A percentile compares a stretch with the other conserved stretches of the same genome.
These are phyloP conservation scores for Itoplectis maculator DNA, from an alignment of 2,888 invertebrate genomes.

Conservation along the genomic window DNA sequence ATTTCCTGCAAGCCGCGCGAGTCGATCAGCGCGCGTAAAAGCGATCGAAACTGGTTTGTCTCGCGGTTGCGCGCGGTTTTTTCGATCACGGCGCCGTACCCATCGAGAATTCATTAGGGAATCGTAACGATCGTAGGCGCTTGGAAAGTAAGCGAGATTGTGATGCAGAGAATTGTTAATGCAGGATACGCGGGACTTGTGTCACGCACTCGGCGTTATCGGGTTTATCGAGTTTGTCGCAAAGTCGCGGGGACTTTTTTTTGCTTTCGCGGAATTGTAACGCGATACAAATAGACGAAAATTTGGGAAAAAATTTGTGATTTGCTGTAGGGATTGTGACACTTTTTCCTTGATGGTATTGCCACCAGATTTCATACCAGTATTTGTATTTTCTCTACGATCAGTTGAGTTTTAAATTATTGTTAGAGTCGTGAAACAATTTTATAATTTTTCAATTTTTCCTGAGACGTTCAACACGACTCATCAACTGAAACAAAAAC, in stretches of 20 bases:
- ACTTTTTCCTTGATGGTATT: too few relatives aligned
- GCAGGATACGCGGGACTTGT: neutral
- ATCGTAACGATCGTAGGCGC: constrained; percentile 6
- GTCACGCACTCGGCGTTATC: neutral
- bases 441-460: too few relatives aligned
- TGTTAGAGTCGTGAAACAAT: too few relatives aligned
- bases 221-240: neutral
- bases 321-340: too few relatives aligned
- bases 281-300: too few relatives aligned
- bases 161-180: neutral
- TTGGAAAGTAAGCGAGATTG: constrained; percentile 4
- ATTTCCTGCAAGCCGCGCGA: constrained; percentile 51
- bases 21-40: constrained; percentile 45
- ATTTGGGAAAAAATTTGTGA: too few relatives aligned
- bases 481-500: too few relatives aligned
- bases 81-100: constrained; percentile 23
- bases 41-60: constrained; percentile 54
- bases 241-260: neutral
- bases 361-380: too few relatives aligned
- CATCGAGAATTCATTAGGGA: constrained; percentile 41
- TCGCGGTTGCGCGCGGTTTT: constrained; percentile 31
- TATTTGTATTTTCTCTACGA: too few relatives aligned
- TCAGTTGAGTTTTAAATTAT: too few relatives aligned
- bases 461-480: too few relatives aligned
- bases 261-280: neutral